Evolutionary conservation across 1,140 invertebrate species (phyloP).

Genomic region (Eumaeus atala): DNA sequence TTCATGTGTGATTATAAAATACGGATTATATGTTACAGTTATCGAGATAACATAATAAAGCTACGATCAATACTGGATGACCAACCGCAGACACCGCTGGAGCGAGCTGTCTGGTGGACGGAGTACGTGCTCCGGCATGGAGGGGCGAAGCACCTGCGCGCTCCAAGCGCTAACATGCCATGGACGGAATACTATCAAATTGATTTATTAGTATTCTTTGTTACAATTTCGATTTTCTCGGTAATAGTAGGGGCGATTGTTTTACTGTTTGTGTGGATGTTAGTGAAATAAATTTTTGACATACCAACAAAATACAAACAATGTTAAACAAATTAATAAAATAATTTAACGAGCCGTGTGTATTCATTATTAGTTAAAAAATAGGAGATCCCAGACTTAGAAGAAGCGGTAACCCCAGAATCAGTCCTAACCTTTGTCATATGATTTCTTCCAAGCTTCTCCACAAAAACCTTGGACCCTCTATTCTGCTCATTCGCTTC

Average conservation of each 20-base stretch:
- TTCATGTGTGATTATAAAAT: no score
- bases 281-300: not conserved
- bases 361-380: no score
- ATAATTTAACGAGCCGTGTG: not conserved
- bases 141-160: slow-evolving; percentile 58
- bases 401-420: no score
- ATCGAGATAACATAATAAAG: slow-evolving; percentile 25
- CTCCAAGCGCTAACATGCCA: slow-evolving; percentile 39
- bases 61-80: slow-evolving; percentile 25
- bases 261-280: not conserved
- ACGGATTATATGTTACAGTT: slow-evolving; percentile 28
- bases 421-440: no score
- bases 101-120: slow-evolving; percentile 74
- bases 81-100: slow-evolving; percentile 20
- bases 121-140: slow-evolving; percentile 74
- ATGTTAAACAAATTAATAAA: not conserved
- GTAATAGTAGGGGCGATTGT: not conserved
- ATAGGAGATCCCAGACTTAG: no score
- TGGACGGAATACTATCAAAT: slow-evolving; percentile 37
- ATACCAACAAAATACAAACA: not conserved
- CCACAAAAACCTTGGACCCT: no score
- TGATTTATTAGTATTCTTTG: slow-evolving; percentile 23
- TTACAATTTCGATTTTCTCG: not conserved
- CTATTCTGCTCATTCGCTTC: no score
- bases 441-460: no score